phyloP scores from a whole-genome alignment of 92 coral and sea anemone species.

The Scolanthus callimorphus region DNA sequence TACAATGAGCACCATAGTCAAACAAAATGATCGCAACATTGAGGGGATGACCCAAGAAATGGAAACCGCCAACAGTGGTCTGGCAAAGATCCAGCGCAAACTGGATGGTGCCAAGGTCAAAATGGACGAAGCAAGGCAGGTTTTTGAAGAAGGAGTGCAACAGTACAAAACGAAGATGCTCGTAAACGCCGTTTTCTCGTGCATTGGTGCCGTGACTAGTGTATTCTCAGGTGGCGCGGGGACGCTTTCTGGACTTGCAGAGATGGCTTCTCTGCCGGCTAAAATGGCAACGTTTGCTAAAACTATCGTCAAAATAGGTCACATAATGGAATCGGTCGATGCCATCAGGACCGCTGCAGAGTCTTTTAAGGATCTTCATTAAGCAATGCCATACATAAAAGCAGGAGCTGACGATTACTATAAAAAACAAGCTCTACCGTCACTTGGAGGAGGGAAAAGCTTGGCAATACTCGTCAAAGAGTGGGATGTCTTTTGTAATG shows the following conservation, averaged over 20 bases:
- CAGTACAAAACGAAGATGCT: slow-evolving; percentile 15
- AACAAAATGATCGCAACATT: too few species aligned
- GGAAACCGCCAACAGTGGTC: slow-evolving; percentile 13
- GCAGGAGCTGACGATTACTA: too few species aligned
- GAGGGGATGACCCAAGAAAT: slow-evolving; percentile 27
- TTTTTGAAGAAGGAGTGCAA: slow-evolving; percentile 26
- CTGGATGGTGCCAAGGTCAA: slow-evolving; percentile 20
- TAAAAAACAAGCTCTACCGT: too few species aligned
- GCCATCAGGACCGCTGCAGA: slow-evolving; percentile 23
- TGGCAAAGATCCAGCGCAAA: slow-evolving; percentile 11
- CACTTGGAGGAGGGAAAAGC: too few species aligned
- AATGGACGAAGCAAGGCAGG: slow-evolving; percentile 16
- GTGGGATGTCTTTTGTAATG: too few species aligned
- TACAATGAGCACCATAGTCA: slow-evolving; percentile 38
- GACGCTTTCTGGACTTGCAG: slow-evolving; percentile 35
- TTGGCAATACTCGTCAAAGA: too few species aligned
- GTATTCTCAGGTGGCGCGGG: slow-evolving; percentile 22
- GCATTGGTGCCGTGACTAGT: too few species aligned
- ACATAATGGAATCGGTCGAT: slow-evolving; percentile 26
- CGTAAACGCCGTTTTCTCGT: slow-evolving; percentile 37
- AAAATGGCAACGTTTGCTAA: slow-evolving; percentile 27
- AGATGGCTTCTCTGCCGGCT: slow-evolving; percentile 5
- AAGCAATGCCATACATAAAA: too few species aligned
- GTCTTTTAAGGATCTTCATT: too few species aligned
- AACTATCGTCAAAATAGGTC: slow-evolving; percentile 7